Base-by-base conservation (phyloP, 2,113 vertebrate species). In the Varanus komodoensis region DNA sequence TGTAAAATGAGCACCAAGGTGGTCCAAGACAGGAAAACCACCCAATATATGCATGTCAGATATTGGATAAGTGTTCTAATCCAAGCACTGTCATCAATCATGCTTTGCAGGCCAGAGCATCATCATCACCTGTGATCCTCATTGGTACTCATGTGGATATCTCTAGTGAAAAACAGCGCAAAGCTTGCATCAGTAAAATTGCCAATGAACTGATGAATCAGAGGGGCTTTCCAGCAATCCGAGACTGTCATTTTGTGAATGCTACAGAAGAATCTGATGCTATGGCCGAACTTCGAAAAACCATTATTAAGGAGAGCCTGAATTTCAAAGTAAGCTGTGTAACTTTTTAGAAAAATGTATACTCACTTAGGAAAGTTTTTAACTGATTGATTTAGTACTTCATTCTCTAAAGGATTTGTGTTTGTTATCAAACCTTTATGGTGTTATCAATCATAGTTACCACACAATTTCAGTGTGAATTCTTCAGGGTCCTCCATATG, bases 81-180 rank as follows among this genome's bases (percentile, higher is more conserved):
- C 82, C 89, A 2, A 17, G 81, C 87, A 14, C 2, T 82, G 89
- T 77, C 38, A 73, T 89, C 0, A 4, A 0, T 29, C 86, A 0
- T 89, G 2, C 29, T 68, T 91, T 29, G 3, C 84, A 99, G 99
- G 98, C 98, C 0, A 96, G 97, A 2, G 99, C 99, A 14, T 98
- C 99, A 0, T 97, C 97, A 9, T 98, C 98, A 6, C 99, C 99
- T 0, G 99, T 99, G 88, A 98, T 99, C 93, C 98, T 99, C 71
- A 98, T 99, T 57, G 99, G 99, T 78, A 99, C 99, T 8, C 99
- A 99, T 91, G 93, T 97, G 54, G 99, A 99, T 84, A 87, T 98
- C 92, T 98, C 98, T 86, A 97, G 98, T 80, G 98, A 99, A 71
- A 93, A 91, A 86, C 97, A 98, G 23, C 95, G 97, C 14, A 98